Evolutionary conservation across 1,140 invertebrate species (phyloP).

Genomic region (Aphelenchoides avenae): DNA sequence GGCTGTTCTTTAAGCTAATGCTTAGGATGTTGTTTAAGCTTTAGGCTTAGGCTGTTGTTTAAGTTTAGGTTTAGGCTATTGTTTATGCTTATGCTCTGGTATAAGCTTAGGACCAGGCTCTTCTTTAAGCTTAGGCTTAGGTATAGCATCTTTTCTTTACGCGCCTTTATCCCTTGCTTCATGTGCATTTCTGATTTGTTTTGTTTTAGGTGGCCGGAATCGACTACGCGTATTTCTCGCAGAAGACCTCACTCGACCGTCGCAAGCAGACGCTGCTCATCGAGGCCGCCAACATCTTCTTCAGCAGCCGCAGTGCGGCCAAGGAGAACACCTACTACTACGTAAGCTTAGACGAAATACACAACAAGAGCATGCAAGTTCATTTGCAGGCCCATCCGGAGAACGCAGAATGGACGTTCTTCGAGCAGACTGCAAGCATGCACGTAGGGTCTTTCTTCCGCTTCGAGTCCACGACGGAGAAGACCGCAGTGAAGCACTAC

Average conservation of each 20-base stretch:
- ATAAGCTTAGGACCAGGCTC: too few species aligned
- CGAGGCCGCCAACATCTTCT: conserved; percentile 89
- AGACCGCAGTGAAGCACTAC: conserved; percentile 94
- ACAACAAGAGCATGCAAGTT: too few species aligned
- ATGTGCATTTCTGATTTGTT: too few species aligned
- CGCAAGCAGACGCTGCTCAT: conserved; percentile 76
- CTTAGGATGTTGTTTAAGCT: too few species aligned
- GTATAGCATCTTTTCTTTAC: too few species aligned
- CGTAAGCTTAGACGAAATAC: conserved; percentile 70
- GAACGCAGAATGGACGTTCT: conserved; percentile 90
- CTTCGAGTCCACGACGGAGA: conserved; percentile 89
- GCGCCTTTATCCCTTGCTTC: too few species aligned
- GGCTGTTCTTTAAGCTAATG: too few species aligned
- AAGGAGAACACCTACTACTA: conserved; percentile 68
- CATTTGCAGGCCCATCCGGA: conserved; percentile 79
- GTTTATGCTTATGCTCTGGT: too few species aligned
- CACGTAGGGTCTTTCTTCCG: conserved; percentile 95
- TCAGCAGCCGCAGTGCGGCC: conserved; percentile 62
- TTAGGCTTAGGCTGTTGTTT: too few species aligned
- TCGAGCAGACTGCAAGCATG: conserved; percentile 88
- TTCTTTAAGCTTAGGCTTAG: too few species aligned
- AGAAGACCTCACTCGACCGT: conserved; percentile 81
- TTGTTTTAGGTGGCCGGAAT: conserved; percentile 80
- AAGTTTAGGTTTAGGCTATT: too few species aligned
- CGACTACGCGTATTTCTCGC: conserved; percentile 84